Percentiles rank a stretch among this genome's conserved stretches.
phyloP scores from a whole-genome alignment of 2,113 vertebrate species.

The Danio rerio region GRCz12tu NC_133179.1:5643501-5644000 shows the following conservation, averaged over 20 bases:
- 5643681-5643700: neutral
- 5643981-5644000: conserved; percentile 74
- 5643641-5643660: conserved; percentile 21
- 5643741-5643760: neutral
- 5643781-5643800: neutral
- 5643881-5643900: conserved; percentile 46
- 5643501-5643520: no score
- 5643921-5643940: conserved; percentile 87
- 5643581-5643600: neutral
- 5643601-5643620: neutral
- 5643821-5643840: neutral
- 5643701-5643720: conserved; percentile 24
- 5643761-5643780: neutral
- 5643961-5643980: conserved; percentile 64
- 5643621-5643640: neutral
- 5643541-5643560: neutral
- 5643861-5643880: neutral
- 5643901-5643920: conserved; percentile 66
- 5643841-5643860: neutral
- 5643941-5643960: conserved; percentile 79
- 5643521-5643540: neutral
- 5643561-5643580: no score
- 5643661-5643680: neutral
- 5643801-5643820: conserved; percentile 5
- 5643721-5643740: neutral